These are phyloP conservation scores for Galaxias olidus DNA, from an alignment of 2,797 vertebrate species.

Conservation along the genomic window DNA sequence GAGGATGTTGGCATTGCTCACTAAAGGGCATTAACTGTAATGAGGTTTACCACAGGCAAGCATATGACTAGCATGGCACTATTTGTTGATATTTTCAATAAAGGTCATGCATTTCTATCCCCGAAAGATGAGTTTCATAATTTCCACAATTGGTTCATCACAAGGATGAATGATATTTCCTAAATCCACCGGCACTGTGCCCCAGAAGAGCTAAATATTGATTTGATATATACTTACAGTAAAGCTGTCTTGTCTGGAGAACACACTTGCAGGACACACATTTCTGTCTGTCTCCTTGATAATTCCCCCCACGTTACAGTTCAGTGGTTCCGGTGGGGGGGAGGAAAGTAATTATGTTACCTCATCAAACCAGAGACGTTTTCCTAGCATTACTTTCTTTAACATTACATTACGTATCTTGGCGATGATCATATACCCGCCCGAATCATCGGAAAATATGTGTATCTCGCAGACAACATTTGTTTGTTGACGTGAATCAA, in stretches of 20 bases:
- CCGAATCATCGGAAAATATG: conserved; percentile 36
- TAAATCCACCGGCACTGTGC: conserved; percentile 69
- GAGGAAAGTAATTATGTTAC: conserved; percentile 75
- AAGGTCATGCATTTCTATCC: conserved; percentile 63
- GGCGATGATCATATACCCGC: conserved; percentile 50
- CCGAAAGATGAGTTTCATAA: conserved; percentile 52
- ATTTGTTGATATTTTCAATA: conserved; percentile 73
- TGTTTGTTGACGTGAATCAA: conserved; percentile 53
- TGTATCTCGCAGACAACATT: conserved; percentile 16
- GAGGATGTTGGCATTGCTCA: conserved; percentile 68
- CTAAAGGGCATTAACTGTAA: conserved; percentile 77
- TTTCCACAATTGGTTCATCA: conserved; percentile 60
- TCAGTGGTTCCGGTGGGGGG: conserved; percentile 60
- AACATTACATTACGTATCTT: conserved; percentile 49
- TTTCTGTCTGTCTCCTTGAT: conserved; percentile 76
- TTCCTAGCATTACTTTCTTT: conserved; percentile 69
- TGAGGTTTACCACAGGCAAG: conserved; percentile 74
- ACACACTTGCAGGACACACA: conserved; percentile 75
- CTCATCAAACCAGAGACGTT: conserved; percentile 77
- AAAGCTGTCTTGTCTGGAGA: conserved; percentile 70
- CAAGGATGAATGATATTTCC: conserved; percentile 71
- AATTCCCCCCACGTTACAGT: conserved; percentile 78
- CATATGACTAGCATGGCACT: conserved; percentile 73
- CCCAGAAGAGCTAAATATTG: conserved; percentile 67
- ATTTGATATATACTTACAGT: conserved; percentile 76